Conservation (phyloP, 2,797 vertebrate species). For the Manis crassicaudata region DNA sequence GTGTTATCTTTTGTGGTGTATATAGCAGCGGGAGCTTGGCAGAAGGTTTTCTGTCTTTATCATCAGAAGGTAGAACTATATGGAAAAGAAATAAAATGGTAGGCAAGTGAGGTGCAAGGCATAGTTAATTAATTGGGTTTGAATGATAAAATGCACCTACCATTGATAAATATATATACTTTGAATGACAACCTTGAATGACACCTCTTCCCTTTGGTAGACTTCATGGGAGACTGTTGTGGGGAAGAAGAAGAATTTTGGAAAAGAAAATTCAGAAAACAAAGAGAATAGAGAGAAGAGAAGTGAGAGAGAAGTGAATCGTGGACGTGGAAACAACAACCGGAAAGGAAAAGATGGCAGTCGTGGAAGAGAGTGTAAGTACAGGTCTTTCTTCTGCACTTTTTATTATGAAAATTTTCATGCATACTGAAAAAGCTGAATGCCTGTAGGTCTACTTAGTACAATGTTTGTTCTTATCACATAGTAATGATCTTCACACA, state of each 20-base stretch:
- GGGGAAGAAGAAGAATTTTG: conserved; percentile 95
- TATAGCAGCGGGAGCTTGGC: neutral
- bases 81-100: conserved; percentile 39
- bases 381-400: neutral
- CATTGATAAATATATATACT: neutral
- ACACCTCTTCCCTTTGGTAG: conserved; percentile 82
- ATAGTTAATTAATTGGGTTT: neutral
- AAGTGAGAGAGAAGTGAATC: conserved; percentile 92
- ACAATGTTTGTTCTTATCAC: neutral
- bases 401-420: neutral
- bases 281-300: conserved; percentile 97
- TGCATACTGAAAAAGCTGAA: neutral
- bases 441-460: neutral
- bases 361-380: conserved; percentile 91
- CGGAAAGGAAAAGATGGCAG: conserved; percentile 92
- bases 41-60: conserved; percentile 9
- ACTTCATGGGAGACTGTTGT: conserved; percentile 98
- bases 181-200: conserved; percentile 26
- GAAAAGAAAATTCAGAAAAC: conserved; percentile 94
- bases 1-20: neutral
- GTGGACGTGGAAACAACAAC: conserved; percentile 88
- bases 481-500: neutral
- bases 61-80: neutral
- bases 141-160: neutral
- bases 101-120: neutral